Base-by-base conservation (phyloP, 1,140 invertebrate species). In the Matsumurasca onukii region DNA sequence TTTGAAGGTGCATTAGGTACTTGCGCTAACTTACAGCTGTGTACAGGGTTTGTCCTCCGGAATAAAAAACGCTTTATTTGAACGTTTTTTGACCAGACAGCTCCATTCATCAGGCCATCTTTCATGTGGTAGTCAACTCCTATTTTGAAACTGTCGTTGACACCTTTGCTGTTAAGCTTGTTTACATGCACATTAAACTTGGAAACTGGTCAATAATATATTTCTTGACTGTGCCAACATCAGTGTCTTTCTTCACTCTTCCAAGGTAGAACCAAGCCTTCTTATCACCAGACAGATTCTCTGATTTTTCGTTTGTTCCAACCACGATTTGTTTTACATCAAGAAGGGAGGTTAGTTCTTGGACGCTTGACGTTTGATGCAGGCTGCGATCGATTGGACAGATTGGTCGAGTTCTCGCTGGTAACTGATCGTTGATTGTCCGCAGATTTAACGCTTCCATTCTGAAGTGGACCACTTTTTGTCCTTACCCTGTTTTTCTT, bases 121-220 rank as follows among this genome's bases (percentile, higher is more conserved):
- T 45, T 45, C 17, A 45, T 17, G 17, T 45, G 9, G 17, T 45
- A 17, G 9, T 12, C 34, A 45, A 17, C 17, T 45, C 9, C 9
- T 9, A 45, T 9, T 45, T 45, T 45, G 17, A 45, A 12, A 51
- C 3, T 9, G 5, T 17, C 3, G 24, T 51, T 9, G 3, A 20
- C n/a, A 20, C 49, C 49, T 51, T 51, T 51, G n/a, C n/a, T 51
- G n/a, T 51, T 22, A 9, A 51, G 49, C 24, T 51, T n/a, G 17
- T 51, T 22, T 5, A 51, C 49, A 5, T 17, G 24, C n/a, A 51
- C n/a, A 5, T 51, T 3, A 9, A 51, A 51, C n/a, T 22, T 9
- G 3, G 3, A 51, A 51, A 51, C 5, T 5, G n/a, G n/a, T 51
- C n/a, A 9, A 5, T 3, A 12, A 51, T 3, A 51, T 20, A 51